Conservation (phyloP, 2,888 invertebrate genomes). For the Drosophila vallismaia region DNA sequence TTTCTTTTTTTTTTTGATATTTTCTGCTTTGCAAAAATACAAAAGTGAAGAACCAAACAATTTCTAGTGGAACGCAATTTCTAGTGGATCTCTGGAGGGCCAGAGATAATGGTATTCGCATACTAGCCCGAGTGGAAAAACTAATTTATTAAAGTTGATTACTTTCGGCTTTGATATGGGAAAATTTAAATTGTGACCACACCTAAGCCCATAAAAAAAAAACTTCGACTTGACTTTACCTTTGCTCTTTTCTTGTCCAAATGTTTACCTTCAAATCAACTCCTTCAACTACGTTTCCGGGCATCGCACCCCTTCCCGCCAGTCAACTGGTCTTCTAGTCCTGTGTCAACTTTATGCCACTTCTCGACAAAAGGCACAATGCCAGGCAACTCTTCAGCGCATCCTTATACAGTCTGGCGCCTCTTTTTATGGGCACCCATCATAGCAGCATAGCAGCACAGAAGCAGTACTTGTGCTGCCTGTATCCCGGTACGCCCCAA, state of each 20-base stretch:
- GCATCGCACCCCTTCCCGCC: constrained; percentile 1
- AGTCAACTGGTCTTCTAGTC: constrained; percentile 25
- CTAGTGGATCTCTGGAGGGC: background rate
- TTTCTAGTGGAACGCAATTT: background rate
- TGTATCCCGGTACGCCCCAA: constrained; percentile 62
- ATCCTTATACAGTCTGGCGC: constrained; percentile 69
- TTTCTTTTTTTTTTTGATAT: constrained; percentile 12
- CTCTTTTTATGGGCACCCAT: constrained; percentile 72
- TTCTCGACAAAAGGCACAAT: constrained; percentile 69
- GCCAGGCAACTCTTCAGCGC: constrained; percentile 59
- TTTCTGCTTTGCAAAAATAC: background rate
- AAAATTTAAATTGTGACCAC: constrained; percentile 12
- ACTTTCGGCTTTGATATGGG: constrained; percentile 14
- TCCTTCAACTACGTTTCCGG: constrained; percentile 46
- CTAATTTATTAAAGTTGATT: constrained; percentile 22
- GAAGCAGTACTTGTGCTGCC: constrained; percentile 45
- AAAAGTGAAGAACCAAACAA: background rate
- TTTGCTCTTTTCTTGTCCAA: constrained; percentile 62
- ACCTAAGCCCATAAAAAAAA: constrained; percentile 26
- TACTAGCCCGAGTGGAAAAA: constrained; percentile 11
- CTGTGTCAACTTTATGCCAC: constrained; percentile 72
- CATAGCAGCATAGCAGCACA: constrained; percentile 39
- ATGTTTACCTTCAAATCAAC: constrained; percentile 73
- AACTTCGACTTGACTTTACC: constrained; percentile 40
- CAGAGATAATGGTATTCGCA: constrained; percentile 5